These are phyloP conservation scores for Sycobia sp. DNA, from an alignment of 1,140 invertebrate species.

Conservation along the genomic window DNA sequence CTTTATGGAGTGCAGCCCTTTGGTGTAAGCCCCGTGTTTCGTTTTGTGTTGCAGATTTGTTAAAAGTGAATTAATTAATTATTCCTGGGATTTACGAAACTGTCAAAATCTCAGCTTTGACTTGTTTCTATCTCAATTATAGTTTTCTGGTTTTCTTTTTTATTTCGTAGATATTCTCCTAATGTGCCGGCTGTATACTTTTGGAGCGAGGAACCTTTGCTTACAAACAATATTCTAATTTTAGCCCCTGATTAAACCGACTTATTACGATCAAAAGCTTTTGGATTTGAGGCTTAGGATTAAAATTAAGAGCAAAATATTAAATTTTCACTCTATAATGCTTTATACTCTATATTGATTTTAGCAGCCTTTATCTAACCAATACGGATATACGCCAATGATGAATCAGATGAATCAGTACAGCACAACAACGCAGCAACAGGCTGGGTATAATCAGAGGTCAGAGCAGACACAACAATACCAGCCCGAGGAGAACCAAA, in stretches of 20 bases:
- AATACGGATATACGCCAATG: slow-evolving; percentile 44
- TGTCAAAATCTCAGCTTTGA: not conserved
- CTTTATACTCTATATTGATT: not conserved
- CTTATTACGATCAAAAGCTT: slow-evolving; percentile 5
- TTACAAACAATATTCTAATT: not conserved
- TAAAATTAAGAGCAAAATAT: not conserved
- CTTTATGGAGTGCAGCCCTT: slow-evolving; percentile 45
- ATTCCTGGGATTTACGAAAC: not conserved
- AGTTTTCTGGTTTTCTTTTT: slow-evolving; percentile 9
- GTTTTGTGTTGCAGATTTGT: slow-evolving; percentile 20
- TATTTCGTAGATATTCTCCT: slow-evolving; percentile 1
- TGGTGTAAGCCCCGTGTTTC: slow-evolving; percentile 41
- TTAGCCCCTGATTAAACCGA: not conserved
- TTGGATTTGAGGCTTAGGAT: slow-evolving; percentile 3
- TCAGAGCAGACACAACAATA: slow-evolving; percentile 42
- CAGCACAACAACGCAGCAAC: slow-evolving; percentile 17
- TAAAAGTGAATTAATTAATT: not conserved
- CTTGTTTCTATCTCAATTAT: not conserved
- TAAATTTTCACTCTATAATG: not conserved
- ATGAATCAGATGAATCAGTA: slow-evolving; percentile 52
- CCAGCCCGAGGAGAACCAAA: slow-evolving; percentile 48
- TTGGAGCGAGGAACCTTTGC: not conserved
- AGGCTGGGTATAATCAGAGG: slow-evolving; percentile 33
- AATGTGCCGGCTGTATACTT: not conserved
- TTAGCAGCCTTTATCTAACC: slow-evolving; percentile 48